Evolutionary conservation across 2,113 vertebrate species (phyloP), one percentile per base, ranked within the genome.

Genomic region (Falco punctatus): DNA sequence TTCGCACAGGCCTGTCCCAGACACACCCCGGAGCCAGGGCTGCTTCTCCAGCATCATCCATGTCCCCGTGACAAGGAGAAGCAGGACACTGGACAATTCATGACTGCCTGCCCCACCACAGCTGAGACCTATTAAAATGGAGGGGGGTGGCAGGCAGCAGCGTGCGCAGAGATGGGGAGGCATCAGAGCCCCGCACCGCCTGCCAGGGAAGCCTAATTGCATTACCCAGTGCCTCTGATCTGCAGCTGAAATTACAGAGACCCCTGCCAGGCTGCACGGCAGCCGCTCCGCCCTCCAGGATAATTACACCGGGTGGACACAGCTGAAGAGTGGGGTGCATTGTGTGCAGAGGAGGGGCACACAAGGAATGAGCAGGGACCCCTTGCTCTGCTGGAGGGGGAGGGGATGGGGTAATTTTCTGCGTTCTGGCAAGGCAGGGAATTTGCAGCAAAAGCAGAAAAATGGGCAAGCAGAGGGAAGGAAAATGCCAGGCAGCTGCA

Each of bases 51-150:
- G 35, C 80, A 66, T 16, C 72, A 22, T 21, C 86, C 61, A 1
- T 1, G 2, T 59, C 28, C 30, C 72, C 2, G 26, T 2, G 21
- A 27, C 1, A 1, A 26, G 30, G 23, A 44, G 44, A 19, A 55
- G 52, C 38, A 26, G n/a, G 66, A 33, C 1, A 1, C 44, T 0
- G 0, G n/a, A 13, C 46, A 8, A 42, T 10, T 42, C 24, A 5
- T 2, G 5, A 4, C 46, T 15, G 66, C 66, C 58, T 20, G 52
- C 57, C 75, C 83, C 28, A 13, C 20, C 46, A 2, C 55, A 15
- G 64, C 26, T 21, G 22, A 72, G 16, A 24, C 44, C 35, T 8
- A 62, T 77, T 77, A 64, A 91, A 84, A 84, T 57, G 54, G 75
- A 27, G 30, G 44, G 54, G 32, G 42, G 40, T 23, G 38, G 48